Evolutionary conservation across 2,888 invertebrate genomes (phyloP).

Genomic region (Pachycephus smyrnensis): DNA sequence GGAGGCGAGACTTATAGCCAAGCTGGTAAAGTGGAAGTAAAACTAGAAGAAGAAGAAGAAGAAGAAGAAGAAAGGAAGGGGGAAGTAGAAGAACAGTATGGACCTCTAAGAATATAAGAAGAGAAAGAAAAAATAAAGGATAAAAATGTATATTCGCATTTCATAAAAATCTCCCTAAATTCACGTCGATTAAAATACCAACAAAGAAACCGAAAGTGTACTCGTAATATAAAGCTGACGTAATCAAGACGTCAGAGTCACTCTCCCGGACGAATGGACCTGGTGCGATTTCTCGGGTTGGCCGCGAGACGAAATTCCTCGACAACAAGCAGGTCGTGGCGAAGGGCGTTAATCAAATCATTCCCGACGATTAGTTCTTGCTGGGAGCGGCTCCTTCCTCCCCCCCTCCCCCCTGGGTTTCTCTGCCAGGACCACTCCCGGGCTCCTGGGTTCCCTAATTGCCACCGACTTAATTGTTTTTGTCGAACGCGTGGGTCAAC

Average conservation of each 20-base stretch:
- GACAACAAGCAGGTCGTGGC: constrained; percentile 23
- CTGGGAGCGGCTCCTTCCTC: constrained; percentile 10
- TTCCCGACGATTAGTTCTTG: constrained; percentile 45
- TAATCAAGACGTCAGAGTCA: no score
- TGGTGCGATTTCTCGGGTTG: neutral
- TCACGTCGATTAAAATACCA: no score
- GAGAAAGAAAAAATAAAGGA: no score
- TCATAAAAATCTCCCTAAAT: no score
- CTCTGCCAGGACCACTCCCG: constrained; percentile 18
- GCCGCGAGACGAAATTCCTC: neutral
- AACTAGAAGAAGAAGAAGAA: constrained; percentile 2
- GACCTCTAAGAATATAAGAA: no score
- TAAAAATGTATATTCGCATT: no score
- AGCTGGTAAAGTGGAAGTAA: no score
- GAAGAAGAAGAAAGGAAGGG: neutral
- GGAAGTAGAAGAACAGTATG: constrained; percentile 14
- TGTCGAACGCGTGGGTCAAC: constrained; percentile 22
- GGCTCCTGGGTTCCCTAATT: constrained; percentile 19
- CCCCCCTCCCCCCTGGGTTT: neutral
- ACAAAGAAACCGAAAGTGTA: no score
- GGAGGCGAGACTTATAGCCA: neutral
- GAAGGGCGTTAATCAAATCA: constrained; percentile 46
- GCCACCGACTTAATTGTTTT: constrained; percentile 25
- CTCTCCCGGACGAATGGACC: no score
- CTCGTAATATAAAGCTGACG: no score